These are phyloP conservation scores for Phylloscopus trochilus DNA, from an alignment of 2,113 vertebrate species.

Conservation along the genomic window DNA sequence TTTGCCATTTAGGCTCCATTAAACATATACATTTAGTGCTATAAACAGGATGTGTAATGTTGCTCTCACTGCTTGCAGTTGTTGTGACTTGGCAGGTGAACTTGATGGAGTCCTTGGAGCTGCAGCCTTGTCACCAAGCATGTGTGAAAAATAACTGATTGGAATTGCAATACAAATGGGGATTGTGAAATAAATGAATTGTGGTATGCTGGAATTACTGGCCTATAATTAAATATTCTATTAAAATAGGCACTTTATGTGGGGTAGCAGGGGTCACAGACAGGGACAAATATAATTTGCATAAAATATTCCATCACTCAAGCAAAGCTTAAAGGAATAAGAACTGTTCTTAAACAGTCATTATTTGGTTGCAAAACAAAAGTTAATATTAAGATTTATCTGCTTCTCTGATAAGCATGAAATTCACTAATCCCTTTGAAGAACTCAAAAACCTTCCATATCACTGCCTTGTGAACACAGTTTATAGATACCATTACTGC, in stretches of 20 bases:
- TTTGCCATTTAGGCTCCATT: neutral
- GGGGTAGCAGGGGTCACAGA: neutral
- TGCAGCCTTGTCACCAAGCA: neutral
- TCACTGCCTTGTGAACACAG: neutral
- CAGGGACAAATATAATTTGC: neutral
- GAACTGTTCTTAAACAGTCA: neutral
- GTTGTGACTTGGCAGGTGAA: neutral
- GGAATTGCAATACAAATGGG: neutral
- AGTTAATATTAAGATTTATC: neutral
- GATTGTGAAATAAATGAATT: neutral
- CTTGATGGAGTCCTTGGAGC: neutral
- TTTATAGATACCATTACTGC: neutral
- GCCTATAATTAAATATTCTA: neutral
- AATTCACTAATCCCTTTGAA: slow-evolving; percentile 8
- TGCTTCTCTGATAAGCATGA: neutral
- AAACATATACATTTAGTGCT: neutral
- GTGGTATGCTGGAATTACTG: neutral
- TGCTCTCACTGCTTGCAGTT: neutral
- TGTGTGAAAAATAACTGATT: neutral
- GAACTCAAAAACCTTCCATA: neutral
- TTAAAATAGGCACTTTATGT: neutral
- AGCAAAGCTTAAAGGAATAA: neutral
- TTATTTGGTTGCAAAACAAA: slow-evolving; percentile 3
- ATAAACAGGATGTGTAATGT: neutral
- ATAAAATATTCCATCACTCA: neutral